These are phyloP conservation scores for Zosterops japonicus DNA, from an alignment of 2,113 vertebrate genomes.

Conservation along the genomic window DNA sequence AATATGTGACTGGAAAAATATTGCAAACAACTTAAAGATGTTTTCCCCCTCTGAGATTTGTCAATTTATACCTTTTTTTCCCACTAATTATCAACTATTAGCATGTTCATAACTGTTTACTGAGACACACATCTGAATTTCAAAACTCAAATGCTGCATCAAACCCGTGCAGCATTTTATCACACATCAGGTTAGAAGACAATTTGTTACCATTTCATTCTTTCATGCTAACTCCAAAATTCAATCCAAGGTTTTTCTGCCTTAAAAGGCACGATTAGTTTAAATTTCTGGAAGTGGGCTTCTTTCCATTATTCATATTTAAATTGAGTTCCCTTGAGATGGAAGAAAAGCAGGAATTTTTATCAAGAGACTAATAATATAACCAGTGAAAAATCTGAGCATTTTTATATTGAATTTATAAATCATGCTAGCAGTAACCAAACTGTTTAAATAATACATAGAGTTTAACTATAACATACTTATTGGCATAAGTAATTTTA, in stretches of 20 bases:
- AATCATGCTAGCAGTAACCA: slow-evolving; percentile 57
- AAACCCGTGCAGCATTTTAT: not conserved
- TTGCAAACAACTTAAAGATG: not conserved
- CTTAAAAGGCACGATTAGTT: slow-evolving; percentile 57
- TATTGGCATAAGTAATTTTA: slow-evolving; percentile 39
- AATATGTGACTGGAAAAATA: not conserved
- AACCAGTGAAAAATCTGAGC: slow-evolving; percentile 61
- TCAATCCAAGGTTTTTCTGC: slow-evolving; percentile 29
- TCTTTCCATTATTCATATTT: slow-evolving; percentile 74
- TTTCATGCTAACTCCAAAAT: slow-evolving; percentile 31
- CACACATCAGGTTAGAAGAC: not conserved
- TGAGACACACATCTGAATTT: not conserved
- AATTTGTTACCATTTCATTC: slow-evolving; percentile 14
- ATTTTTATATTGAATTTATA: slow-evolving; percentile 66
- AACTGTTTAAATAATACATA: slow-evolving; percentile 52
- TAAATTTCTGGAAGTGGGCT: slow-evolving; percentile 58
- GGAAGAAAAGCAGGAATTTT: slow-evolving; percentile 72
- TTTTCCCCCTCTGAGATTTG: not conserved
- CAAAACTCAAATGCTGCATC: not conserved
- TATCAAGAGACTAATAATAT: slow-evolving; percentile 75
- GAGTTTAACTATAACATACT: slow-evolving; percentile 38
- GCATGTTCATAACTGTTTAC: not conserved
- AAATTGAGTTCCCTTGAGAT: slow-evolving; percentile 74
- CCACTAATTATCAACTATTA: not conserved
- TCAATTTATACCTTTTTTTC: not conserved